Evolutionary conservation across 2,113 vertebrate genomes (phyloP).

Genomic region (Rhinogobius similis): DNA sequence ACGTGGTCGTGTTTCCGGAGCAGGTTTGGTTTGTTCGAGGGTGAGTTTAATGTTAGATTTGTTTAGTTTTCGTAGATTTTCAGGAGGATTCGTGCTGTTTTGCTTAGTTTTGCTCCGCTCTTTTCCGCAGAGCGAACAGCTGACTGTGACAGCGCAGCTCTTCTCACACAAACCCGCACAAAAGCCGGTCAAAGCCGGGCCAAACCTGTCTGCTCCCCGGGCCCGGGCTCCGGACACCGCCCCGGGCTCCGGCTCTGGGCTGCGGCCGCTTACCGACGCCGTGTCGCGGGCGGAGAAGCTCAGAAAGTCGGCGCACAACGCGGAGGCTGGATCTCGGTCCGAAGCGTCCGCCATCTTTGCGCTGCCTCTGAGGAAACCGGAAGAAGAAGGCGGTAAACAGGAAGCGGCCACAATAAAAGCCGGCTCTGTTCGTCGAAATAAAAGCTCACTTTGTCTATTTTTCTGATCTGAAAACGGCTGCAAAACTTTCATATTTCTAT

Average conservation of each 20-base stretch:
- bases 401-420: neutral
- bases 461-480: too few relatives aligned
- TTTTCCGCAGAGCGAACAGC: neutral
- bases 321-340: conserved; percentile 62
- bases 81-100: too few relatives aligned
- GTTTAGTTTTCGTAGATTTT: too few relatives aligned
- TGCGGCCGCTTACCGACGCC: conserved; percentile 68
- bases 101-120: too few relatives aligned
- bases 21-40: too few relatives aligned
- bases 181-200: neutral
- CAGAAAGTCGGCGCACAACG: conserved; percentile 69
- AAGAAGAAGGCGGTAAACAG: conserved; percentile 18
- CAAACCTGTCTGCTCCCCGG: neutral
- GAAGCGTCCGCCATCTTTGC: conserved; percentile 77
- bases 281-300: conserved; percentile 77
- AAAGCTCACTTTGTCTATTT: too few relatives aligned
- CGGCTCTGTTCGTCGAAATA: neutral
- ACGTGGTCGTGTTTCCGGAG: too few relatives aligned
- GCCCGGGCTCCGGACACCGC: neutral
- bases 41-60: too few relatives aligned
- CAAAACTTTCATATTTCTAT: too few relatives aligned
- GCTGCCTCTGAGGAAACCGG: conserved; percentile 46
- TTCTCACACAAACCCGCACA: neutral
- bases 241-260: neutral
- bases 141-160: conserved; percentile 7